phyloP scores from a whole-genome alignment of 2,888 invertebrate species.

The Leucoma salicis region DNA sequence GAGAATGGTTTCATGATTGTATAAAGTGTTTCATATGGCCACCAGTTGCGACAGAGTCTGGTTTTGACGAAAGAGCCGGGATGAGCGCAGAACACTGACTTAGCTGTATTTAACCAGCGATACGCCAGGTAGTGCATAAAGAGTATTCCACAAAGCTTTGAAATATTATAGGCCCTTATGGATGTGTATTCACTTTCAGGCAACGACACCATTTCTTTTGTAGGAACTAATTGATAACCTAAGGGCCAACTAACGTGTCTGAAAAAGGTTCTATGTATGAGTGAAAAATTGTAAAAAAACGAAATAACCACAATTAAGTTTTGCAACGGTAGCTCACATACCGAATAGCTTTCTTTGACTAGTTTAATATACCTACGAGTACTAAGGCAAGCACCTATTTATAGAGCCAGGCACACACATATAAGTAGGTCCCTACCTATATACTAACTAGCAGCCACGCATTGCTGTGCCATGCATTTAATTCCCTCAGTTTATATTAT shows the following conservation, averaged over 20 bases:
- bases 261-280: slow-evolving; percentile 5
- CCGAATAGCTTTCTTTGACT: no score
- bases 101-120: slow-evolving; percentile 84
- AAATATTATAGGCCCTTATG: slow-evolving; percentile 93
- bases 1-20: slow-evolving; percentile 92
- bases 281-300: background rate
- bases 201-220: slow-evolving; percentile 85
- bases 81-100: slow-evolving; percentile 90
- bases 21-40: slow-evolving; percentile 90
- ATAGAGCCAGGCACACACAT: no score
- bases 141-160: slow-evolving; percentile 93
- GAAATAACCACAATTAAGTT: no score
- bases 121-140: slow-evolving; percentile 83
- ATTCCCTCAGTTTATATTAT: no score
- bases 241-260: slow-evolving; percentile 61
- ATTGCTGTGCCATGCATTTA: no score
- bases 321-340: no score
- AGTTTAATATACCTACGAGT: no score
- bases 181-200: slow-evolving; percentile 87
- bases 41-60: slow-evolving; percentile 89
- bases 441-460: no score
- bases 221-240: slow-evolving; percentile 59
- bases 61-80: slow-evolving; percentile 96
- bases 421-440: no score
- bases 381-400: no score